Evolutionary conservation across 2,888 invertebrate species (phyloP), one percentile per base, ranked within the genome.

Genomic region (Zonitis immaculata): DNA sequence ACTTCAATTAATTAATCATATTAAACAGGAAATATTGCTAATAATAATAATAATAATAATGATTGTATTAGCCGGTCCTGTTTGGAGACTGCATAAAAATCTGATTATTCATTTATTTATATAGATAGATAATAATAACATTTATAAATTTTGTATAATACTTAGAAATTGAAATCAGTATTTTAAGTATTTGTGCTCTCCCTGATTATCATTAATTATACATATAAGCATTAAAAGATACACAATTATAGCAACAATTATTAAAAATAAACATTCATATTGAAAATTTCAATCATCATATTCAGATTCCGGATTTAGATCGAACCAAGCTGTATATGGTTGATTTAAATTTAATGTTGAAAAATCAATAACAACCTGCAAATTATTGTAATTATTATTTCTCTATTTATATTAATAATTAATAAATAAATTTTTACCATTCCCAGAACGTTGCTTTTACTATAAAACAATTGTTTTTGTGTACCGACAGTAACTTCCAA

Each of bases 401-500:
- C n/a, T n/a, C n/a, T n/a, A n/a, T n/a, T n/a, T n/a, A n/a, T n/a
- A n/a, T n/a, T n/a, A n/a, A n/a, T n/a, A n/a, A n/a, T n/a, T n/a
- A n/a, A n/a, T n/a, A n/a, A n/a, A n/a, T n/a, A n/a, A n/a, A n/a
- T n/a, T n/a, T 70, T 71, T 71, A 89, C 85, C 82, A 90, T 89
- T 64, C 92, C 92, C 74, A 92, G 87, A 44, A 89, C 80, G 26
- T 91, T 91, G 73, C 88, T 89, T 60, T 89, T 87, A n/a, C 87
- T 84, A 44, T 82, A 83, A 42, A 91, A 80, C 76, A 90, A 86
- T 52, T 89, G 88, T 70, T 93, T 93, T 72, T 92, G 91, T 12
- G 94, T 91, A 66, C 91, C 88, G 22, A 95, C 91, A 0, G 91
- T 89, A 26, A 95, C 83, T 75, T 94, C 91, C 53, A 95, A 77